Conservation (phyloP, 2,113 vertebrate genomes). For the Anthoscopus minutus region DNA sequence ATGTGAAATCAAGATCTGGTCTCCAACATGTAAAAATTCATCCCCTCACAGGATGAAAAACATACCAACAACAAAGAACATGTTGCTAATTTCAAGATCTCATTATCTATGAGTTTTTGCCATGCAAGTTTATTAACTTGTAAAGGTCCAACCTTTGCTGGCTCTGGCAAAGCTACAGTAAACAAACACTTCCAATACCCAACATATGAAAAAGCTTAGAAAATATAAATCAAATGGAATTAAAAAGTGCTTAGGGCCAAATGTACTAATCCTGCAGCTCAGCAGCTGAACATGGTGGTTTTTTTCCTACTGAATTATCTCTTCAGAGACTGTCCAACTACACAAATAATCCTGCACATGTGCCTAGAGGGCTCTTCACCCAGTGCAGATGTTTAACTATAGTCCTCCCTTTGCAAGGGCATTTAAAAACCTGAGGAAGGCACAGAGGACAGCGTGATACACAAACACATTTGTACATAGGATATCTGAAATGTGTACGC, state of each 20-base stretch:
- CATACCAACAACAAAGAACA: not conserved
- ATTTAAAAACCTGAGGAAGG: not conserved
- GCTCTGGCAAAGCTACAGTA: not conserved
- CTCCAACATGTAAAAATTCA: not conserved
- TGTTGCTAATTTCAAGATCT: not conserved
- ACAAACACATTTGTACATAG: not conserved
- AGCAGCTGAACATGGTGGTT: rapidly evolving
- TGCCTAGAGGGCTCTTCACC: not conserved
- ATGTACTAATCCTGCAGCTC: not conserved
- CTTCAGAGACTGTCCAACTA: not conserved
- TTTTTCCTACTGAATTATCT: not conserved
- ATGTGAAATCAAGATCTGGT: not conserved
- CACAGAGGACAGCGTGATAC: not conserved
- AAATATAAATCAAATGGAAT: not conserved
- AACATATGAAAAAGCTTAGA: not conserved
- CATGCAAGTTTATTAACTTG: not conserved
- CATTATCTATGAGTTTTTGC: not conserved
- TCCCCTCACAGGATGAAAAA: not conserved
- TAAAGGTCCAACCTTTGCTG: not conserved
- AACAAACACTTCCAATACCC: not conserved
- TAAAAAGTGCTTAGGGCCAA: not conserved
- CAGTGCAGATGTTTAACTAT: not conserved
- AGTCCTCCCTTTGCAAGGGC: not conserved
- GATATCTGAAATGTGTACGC: not conserved
- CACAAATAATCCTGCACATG: not conserved